Evolutionary conservation across 2,888 invertebrate genomes (phyloP), one percentile per base, ranked within the genome.

Genomic region (Ormia ochracea): DNA sequence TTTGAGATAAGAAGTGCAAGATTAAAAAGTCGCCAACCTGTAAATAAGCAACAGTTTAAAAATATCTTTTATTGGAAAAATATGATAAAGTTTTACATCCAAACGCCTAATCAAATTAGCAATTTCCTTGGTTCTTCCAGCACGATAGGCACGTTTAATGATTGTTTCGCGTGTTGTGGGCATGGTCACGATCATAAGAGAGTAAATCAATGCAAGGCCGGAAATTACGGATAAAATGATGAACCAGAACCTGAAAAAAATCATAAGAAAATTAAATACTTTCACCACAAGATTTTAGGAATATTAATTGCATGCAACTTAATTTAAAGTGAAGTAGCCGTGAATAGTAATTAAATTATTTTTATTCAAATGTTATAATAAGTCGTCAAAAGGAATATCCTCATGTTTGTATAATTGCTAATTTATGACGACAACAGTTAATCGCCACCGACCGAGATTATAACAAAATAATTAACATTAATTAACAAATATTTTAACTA

Each of bases 1-100:
- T 97, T 90, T 96, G 96, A 31, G 96, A 95, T 63, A 96, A 91
- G 72, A 96, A 91, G 86, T 96, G 96, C 73, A 97, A 90, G 78
- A 96, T 90, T 81, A 96, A 91, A 90, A 96, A 96, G 87, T 97
- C 96, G 28, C 96, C 96, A 84, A 96, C 94, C 95, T 96, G 89
- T 17, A 90, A 90, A 66, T 66, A 33, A 14, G 28, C 43, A 36
- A n/a, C 0, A 19, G 41, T 9, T 56, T 36, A 26, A 28, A 59
- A 69, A 48, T 50, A 4, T 14, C 0, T 61, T 33, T 10, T 4
- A 5, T 9, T 33, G 14, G 12, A 41, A 43, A 48, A 28, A 41
- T 6, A 4, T 17, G 10, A 31, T 23, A 5, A 14, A 5, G 43
- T 83, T 85, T 86, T 86, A 95, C 96, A 93, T 96, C 95, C 85